Base-by-base conservation (phyloP, 2,797 vertebrate genomes). In the Phrynocephalus forsythii region DNA sequence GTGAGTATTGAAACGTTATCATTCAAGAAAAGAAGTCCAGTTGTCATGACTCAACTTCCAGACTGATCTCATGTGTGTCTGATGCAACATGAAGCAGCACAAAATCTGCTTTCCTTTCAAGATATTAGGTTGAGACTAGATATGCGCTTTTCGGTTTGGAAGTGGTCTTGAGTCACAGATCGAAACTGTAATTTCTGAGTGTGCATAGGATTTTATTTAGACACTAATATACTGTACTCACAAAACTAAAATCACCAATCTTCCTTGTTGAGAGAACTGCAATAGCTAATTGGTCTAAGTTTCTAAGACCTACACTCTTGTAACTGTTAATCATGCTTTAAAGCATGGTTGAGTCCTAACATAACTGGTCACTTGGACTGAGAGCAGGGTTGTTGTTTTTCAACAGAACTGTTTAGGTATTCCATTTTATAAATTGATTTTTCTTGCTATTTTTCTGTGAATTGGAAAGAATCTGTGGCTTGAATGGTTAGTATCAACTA, bases 401-500 rank as follows among this genome's bases (percentile, higher is more conserved):
- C 48, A 50, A 48, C 11, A 68, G 66, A 28, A 13, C 13, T 38
- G 38, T 24, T 68, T 82, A 44, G 80, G 24, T 11, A 48, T 69
- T 66, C 80, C 38, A 28, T 68, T 82, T 28, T 67, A 79, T 79
- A n/a, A 16, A 28, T 81, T 10, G 63, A 16, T 44, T 79, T 78
- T 79, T 5, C 5, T 28, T 56, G 52, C 5, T 63, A 18, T 75
- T 75, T 84, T 16, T 38, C 33, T 63, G 16, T 18, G 7, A 75
- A 75, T 73, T 84, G 73, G 26, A 52, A 84, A 69, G 9, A 78
- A 85, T 52, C 68, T 68, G 22, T 85, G 24, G 44, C 28, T 67
- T 85, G 44, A 78, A 33, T 78, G 2, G 3, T 85, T 78, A 3
- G 3, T 85, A 16, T 68, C 24, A 22, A 6, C 56, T 8, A 22